Percentiles rank a stretch among this genome's conserved stretches.
Evolutionary conservation across 2,888 invertebrate species (phyloP).

Genomic region (Rhopalosiphum nymphaeae): DNA sequence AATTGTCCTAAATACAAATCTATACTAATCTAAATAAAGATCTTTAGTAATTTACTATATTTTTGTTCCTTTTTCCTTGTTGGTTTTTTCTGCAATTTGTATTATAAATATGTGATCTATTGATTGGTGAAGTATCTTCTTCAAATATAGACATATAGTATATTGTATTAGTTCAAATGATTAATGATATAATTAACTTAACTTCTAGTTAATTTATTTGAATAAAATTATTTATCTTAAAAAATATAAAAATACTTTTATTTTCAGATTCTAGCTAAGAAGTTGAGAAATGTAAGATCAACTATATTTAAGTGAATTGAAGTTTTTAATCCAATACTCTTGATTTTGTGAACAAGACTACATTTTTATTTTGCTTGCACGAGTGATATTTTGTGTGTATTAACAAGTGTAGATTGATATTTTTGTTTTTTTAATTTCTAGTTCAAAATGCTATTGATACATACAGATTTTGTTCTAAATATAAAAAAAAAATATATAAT

Average conservation of each 20-base stretch:
- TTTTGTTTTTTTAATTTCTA: not conserved
- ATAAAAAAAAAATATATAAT: not conserved
- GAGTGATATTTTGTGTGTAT: not conserved
- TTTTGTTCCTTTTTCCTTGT: not conserved
- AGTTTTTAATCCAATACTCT: not conserved
- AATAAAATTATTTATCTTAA: not conserved
- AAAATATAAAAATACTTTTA: not conserved
- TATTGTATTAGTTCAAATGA: too few species aligned
- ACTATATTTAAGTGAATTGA: not conserved
- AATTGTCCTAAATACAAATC: not conserved
- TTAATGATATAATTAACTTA: too few species aligned
- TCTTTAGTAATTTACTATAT: not conserved
- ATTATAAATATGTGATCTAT: not conserved
- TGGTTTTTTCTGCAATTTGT: not conserved
- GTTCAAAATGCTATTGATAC: not conserved
- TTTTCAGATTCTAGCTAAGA: slow-evolving; percentile 44
- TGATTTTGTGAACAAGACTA: not conserved
- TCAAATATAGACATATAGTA: too few species aligned
- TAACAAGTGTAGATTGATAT: not conserved
- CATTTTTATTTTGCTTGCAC: not conserved
- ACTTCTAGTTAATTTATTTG: not conserved
- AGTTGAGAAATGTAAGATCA: slow-evolving; percentile 39
- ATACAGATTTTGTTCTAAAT: not conserved
- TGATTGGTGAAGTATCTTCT: too few species aligned
- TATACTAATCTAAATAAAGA: not conserved